Evolutionary conservation across 1,140 invertebrate species (phyloP).

Genomic region (Tetranychus urticae): DNA sequence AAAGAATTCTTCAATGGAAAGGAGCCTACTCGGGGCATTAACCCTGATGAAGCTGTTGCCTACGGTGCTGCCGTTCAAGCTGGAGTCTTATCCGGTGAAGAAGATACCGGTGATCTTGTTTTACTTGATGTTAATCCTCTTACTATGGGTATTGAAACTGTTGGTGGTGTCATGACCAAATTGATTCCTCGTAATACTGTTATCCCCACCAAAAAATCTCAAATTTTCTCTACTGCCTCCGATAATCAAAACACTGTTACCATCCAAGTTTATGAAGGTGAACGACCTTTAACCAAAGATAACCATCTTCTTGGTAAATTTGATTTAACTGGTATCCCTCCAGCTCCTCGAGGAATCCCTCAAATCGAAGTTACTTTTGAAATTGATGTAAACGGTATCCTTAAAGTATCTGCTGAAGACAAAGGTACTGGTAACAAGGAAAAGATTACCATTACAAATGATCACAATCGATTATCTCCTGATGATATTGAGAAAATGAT

Average conservation of each 20-base stretch:
- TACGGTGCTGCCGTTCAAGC: slow-evolving; percentile 97
- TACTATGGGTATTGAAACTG: slow-evolving; percentile 96
- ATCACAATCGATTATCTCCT: slow-evolving; percentile 80
- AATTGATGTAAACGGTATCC: slow-evolving; percentile 95
- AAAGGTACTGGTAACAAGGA: slow-evolving; percentile 64
- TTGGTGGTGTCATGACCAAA: slow-evolving; percentile 98
- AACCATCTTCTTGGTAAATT: slow-evolving; percentile 95
- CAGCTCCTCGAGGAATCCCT: slow-evolving; percentile 74
- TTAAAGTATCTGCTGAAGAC: slow-evolving; percentile 82
- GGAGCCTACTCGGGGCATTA: slow-evolving; percentile 90
- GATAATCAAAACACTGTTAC: slow-evolving; percentile 98
- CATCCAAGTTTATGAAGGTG: slow-evolving; percentile 88
- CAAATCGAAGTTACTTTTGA: slow-evolving; percentile 83
- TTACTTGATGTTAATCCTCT: slow-evolving; percentile 92
- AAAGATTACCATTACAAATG: slow-evolving; percentile 89
- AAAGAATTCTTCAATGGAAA: slow-evolving; percentile 97
- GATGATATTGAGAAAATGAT: slow-evolving; percentile 96
- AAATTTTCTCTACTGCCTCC: slow-evolving; percentile 95
- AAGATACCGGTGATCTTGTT: slow-evolving; percentile 51
- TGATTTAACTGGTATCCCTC: slow-evolving; percentile 91
- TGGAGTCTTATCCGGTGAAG: slow-evolving; percentile 40
- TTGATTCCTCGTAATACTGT: slow-evolving; percentile 92
- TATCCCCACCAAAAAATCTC: slow-evolving; percentile 98
- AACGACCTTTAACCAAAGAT: slow-evolving; percentile 97
- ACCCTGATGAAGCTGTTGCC: slow-evolving; percentile 92